These are phyloP conservation scores for Callithrix jacchus DNA, from an alignment of 2,113 vertebrate genomes.

Conservation along the genomic window DNA sequence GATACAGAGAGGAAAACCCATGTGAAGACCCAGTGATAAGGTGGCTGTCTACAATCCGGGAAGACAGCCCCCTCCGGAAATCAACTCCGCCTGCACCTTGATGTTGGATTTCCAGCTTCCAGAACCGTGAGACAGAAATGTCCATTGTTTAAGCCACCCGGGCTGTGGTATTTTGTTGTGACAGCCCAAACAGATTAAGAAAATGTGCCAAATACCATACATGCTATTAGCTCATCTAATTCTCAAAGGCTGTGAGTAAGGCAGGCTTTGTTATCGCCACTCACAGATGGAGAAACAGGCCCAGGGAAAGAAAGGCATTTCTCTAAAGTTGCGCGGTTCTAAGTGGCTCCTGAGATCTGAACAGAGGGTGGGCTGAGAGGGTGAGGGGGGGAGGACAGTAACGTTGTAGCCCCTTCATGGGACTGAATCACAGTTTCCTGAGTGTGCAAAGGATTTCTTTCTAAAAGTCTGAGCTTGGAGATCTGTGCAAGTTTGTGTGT, in stretches of 20 bases:
- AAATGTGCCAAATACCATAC: accelerated
- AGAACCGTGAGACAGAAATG: not conserved
- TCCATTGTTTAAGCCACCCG: not conserved
- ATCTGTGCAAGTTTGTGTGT: too few species aligned
- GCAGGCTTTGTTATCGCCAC: not conserved
- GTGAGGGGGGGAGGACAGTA: not conserved
- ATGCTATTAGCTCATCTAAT: not conserved
- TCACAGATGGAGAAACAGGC: not conserved
- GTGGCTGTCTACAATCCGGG: not conserved
- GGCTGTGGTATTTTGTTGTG: not conserved
- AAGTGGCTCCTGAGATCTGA: not conserved
- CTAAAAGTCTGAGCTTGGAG: not conserved
- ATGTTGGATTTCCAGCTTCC: not conserved
- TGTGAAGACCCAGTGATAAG: not conserved
- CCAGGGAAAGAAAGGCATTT: not conserved
- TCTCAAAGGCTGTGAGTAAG: not conserved
- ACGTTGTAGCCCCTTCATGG: not conserved
- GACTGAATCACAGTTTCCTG: not conserved
- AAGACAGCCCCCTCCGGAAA: not conserved
- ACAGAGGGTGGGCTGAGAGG: not conserved
- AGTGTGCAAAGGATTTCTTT: not conserved
- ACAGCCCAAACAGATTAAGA: not conserved
- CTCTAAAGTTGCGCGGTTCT: not conserved
- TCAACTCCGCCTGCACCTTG: not conserved
- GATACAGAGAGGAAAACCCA: not conserved